Conservation (phyloP, 2,888 invertebrate genomes). For the Xanthia togata region DNA sequence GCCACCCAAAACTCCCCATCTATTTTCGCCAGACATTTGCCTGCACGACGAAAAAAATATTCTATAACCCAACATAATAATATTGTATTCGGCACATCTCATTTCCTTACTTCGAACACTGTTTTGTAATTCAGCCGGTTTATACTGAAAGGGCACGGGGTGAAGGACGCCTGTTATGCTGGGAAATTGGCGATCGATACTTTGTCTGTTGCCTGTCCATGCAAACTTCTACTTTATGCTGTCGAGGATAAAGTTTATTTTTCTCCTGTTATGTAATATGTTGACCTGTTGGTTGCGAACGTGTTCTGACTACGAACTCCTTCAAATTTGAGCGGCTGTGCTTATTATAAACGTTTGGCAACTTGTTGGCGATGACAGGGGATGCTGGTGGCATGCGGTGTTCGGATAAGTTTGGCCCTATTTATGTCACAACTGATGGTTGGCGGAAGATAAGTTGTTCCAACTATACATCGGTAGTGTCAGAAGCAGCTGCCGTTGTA, state of each 20-base stretch:
- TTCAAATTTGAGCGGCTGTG: constrained; percentile 68
- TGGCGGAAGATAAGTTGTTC: constrained; percentile 42
- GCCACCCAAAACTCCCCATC: constrained; percentile 51
- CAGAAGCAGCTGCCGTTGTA: constrained; percentile 48
- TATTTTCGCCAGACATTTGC: constrained; percentile 64
- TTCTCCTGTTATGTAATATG: constrained; percentile 43
- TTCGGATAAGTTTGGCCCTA: constrained; percentile 42
- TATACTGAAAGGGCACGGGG: constrained; percentile 84
- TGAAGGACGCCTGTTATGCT: constrained; percentile 84
- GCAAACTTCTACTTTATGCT: constrained; percentile 66
- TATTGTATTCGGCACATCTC: constrained; percentile 39
- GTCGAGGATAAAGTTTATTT: constrained; percentile 35
- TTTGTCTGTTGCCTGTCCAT: constrained; percentile 59
- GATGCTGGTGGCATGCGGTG: constrained; percentile 37
- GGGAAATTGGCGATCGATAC: constrained; percentile 84
- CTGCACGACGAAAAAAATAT: constrained; percentile 55
- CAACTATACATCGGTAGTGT: constrained; percentile 34
- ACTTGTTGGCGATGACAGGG: constrained; percentile 70
- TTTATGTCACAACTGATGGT: constrained; percentile 48
- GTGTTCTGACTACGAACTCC: constrained; percentile 72
- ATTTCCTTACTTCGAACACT: constrained; percentile 58
- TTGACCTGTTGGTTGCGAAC: constrained; percentile 77
- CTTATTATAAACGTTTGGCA: constrained; percentile 70
- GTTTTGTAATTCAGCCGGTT: constrained; percentile 74
- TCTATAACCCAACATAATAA: constrained; percentile 38